Percentiles rank a stretch among this genome's conserved stretches.
These are phyloP conservation scores for Euproctis similis DNA, from an alignment of 2,888 invertebrate genomes.

Conservation along the genomic window DNA sequence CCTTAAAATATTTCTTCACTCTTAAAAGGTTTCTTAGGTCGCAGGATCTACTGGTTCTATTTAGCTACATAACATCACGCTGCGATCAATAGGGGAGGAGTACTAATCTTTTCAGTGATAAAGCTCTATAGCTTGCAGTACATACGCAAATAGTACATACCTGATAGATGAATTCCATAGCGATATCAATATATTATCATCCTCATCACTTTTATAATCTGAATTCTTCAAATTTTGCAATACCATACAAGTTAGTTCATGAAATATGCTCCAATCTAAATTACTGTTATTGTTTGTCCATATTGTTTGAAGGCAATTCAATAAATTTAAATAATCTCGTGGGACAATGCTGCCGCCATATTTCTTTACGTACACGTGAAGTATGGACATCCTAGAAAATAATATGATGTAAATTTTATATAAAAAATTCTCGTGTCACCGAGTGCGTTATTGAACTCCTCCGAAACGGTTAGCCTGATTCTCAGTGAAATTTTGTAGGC, in stretches of 20 bases:
- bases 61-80: too few species aligned
- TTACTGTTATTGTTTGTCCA: slow-evolving; percentile 31
- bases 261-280: slow-evolving; percentile 39
- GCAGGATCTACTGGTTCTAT: too few species aligned
- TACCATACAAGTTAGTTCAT: slow-evolving; percentile 33
- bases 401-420: slow-evolving; percentile 4
- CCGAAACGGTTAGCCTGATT: too few species aligned
- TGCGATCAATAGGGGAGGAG: too few species aligned
- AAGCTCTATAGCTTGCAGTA: too few species aligned
- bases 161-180: slow-evolving; percentile 63
- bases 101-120: too few species aligned
- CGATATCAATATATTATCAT: slow-evolving; percentile 24
- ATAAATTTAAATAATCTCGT: slow-evolving; percentile 35
- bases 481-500: too few species aligned
- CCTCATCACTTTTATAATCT: slow-evolving; percentile 21
- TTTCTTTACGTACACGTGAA: slow-evolving; percentile 42
- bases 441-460: too few species aligned
- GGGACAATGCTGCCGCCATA: slow-evolving; percentile 31
- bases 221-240: slow-evolving; percentile 24
- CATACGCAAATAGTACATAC: too few species aligned
- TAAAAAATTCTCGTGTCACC: too few species aligned
- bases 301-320: slow-evolving; percentile 37
- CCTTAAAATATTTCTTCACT: too few species aligned
- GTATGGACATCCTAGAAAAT: slow-evolving; percentile 51
- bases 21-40: too few species aligned